Evolutionary conservation across 2,888 invertebrate species (phyloP).

Genomic region (Aphodius sticticus): DNA sequence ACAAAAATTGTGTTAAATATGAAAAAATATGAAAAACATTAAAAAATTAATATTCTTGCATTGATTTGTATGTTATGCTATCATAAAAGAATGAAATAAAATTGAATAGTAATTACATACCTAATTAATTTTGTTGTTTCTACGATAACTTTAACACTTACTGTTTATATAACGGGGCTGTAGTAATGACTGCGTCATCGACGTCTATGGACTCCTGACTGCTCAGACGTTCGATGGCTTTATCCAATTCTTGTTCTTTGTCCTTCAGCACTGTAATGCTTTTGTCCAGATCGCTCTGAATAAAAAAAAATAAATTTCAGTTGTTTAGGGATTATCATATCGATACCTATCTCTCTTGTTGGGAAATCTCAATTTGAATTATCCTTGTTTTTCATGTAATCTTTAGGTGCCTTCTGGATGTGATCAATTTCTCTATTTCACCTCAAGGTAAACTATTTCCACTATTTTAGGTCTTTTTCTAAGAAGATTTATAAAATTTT

Average conservation of each 20-base stretch:
- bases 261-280: slow-evolving; percentile 85
- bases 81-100: too few species aligned
- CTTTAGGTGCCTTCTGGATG: too few species aligned
- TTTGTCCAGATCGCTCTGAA: slow-evolving; percentile 79
- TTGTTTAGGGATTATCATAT: too few species aligned
- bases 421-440: too few species aligned
- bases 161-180: slow-evolving; percentile 96
- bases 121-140: not conserved
- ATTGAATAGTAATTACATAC: too few species aligned
- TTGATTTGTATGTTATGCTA: not conserved
- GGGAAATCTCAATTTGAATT: too few species aligned
- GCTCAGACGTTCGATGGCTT: slow-evolving; percentile 78
- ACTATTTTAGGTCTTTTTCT: too few species aligned
- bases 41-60: not conserved
- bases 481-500: too few species aligned
- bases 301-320: slow-evolving; percentile 30
- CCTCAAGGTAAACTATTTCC: too few species aligned
- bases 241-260: slow-evolving; percentile 86
- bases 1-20: slow-evolving; percentile 15
- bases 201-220: slow-evolving; percentile 87
- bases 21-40: not conserved
- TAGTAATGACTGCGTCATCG: slow-evolving; percentile 96
- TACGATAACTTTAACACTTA: slow-evolving; percentile 59
- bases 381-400: too few species aligned
- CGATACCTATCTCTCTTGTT: too few species aligned